Percentiles rank a stretch among this genome's conserved stretches.
Conservation (phyloP, 2,113 vertebrate genomes). For the Periophthalmus modestus region DNA sequence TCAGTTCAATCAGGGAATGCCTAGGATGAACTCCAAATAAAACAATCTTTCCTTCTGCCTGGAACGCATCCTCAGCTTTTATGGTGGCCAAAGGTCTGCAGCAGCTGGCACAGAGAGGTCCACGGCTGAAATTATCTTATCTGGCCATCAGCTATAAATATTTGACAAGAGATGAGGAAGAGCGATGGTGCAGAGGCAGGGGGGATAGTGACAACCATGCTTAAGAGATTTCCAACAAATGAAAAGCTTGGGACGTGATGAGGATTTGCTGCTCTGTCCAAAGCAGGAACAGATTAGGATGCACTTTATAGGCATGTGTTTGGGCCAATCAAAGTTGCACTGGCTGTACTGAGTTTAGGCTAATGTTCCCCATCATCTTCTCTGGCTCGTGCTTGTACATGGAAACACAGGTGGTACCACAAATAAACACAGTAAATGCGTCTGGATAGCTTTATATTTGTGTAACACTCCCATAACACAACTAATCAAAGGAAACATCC, state of each 20-base stretch:
- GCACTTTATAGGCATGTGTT: conserved; percentile 43
- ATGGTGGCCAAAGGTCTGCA: conserved; percentile 83
- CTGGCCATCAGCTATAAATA: conserved; percentile 82
- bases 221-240: conserved; percentile 41
- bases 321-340: conserved; percentile 20
- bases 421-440: conserved; percentile 71
- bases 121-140: conserved; percentile 77
- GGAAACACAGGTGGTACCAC: conserved; percentile 75
- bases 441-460: conserved; percentile 68
- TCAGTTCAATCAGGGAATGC: conserved; percentile 47
- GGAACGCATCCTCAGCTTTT: conserved; percentile 75
- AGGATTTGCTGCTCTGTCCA: conserved; percentile 41
- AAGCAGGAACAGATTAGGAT: conserved; percentile 55
- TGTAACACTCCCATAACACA: conserved; percentile 67
- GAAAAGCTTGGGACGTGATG: conserved; percentile 27
- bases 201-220: conserved; percentile 41
- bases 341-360: conserved; percentile 45
- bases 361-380: conserved; percentile 55
- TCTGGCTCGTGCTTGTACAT: conserved; percentile 52
- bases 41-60: conserved; percentile 66
- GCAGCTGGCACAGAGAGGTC: conserved; percentile 79
- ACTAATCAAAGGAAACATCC: conserved; percentile 74
- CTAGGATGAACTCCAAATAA: conserved; percentile 75
- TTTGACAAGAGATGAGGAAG: conserved; percentile 61
- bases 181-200: conserved; percentile 35